Evolutionary conservation across 2,888 invertebrate species (phyloP).

Genomic region (Oasisia sp.): DNA sequence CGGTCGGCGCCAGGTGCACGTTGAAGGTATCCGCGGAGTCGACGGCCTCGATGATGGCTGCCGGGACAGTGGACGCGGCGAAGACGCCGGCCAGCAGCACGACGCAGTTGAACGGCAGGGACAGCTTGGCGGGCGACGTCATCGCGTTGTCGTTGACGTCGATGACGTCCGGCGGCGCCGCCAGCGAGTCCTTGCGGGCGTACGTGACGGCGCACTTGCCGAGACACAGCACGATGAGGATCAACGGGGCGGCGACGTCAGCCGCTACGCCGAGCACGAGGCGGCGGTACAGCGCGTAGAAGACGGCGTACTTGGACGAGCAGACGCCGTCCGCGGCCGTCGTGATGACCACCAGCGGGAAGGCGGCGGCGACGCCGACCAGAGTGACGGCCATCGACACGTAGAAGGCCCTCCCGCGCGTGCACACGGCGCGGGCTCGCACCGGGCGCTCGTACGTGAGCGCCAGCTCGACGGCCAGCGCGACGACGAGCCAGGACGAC

Average conservation of each 20-base stretch:
- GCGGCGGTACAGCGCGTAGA: conserved; percentile 34
- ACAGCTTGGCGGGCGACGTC: neutral
- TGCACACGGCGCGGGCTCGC: conserved; percentile 25
- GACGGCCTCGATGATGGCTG: conserved; percentile 25
- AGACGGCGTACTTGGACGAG: conserved; percentile 36
- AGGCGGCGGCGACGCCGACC: conserved; percentile 36
- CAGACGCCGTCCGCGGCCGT: conserved; percentile 22
- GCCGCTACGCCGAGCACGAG: conserved; percentile 34
- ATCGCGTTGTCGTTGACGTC: conserved; percentile 4
- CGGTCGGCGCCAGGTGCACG: neutral
- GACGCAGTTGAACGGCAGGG: conserved; percentile 23
- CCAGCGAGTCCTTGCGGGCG: neutral
- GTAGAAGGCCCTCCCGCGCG: conserved; percentile 33
- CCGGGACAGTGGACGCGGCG: conserved; percentile 30
- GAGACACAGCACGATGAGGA: conserved; percentile 32
- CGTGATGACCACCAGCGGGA: conserved; percentile 39
- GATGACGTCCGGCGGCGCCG: neutral
- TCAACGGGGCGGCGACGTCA: conserved; percentile 29
- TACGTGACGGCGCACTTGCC: neutral
- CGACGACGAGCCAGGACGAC: conserved; percentile 39
- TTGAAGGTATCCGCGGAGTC: neutral
- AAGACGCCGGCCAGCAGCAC: conserved; percentile 24
- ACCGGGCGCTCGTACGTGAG: conserved; percentile 24
- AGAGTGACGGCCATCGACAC: conserved; percentile 36
- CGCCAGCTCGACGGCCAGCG: conserved; percentile 36